Evolutionary conservation across 2,113 vertebrate species (phyloP).

Genomic region (Neodontobutis hainanensis): DNA sequence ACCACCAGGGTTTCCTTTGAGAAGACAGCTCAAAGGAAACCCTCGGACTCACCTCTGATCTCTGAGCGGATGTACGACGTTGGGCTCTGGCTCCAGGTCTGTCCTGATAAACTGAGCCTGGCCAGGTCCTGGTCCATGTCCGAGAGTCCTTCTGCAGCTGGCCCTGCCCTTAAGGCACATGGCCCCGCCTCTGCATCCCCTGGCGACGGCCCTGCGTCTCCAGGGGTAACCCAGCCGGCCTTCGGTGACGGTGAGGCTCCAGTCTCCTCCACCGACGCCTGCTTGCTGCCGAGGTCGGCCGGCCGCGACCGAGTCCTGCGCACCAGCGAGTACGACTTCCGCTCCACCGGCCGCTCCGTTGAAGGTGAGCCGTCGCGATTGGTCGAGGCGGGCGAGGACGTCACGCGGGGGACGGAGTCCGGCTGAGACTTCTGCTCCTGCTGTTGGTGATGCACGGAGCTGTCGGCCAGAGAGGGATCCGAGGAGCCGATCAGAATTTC

Average conservation of each 20-base stretch:
- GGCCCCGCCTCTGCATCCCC: conserved; percentile 9
- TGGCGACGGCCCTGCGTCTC: conserved; percentile 61
- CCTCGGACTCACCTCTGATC: conserved; percentile 81
- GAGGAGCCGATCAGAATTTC: neutral
- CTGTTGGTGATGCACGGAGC: conserved; percentile 44
- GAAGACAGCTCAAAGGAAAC: too few relatives aligned
- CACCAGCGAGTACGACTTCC: conserved; percentile 93
- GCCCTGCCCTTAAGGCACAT: conserved; percentile 75
- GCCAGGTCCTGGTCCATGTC: conserved; percentile 89
- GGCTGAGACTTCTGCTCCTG: conserved; percentile 34
- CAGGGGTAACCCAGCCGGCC: conserved; percentile 27
- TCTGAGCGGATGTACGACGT: conserved; percentile 88
- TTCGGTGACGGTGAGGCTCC: conserved; percentile 20
- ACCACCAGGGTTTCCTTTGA: too few relatives aligned
- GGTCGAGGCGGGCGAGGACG: conserved; percentile 32
- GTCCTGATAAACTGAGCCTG: conserved; percentile 84
- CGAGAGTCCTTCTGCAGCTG: conserved; percentile 58
- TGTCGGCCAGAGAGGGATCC: neutral
- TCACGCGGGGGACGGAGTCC: conserved; percentile 22
- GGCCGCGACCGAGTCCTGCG: conserved; percentile 90
- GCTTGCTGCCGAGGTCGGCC: conserved; percentile 89
- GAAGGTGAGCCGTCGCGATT: conserved; percentile 67
- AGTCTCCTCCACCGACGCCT: conserved; percentile 82
- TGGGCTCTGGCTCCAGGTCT: conserved; percentile 88
- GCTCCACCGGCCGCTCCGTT: conserved; percentile 87